These are phyloP conservation scores for Anthophora plumipes DNA, from an alignment of 2,888 invertebrate genomes.

Conservation along the genomic window DNA sequence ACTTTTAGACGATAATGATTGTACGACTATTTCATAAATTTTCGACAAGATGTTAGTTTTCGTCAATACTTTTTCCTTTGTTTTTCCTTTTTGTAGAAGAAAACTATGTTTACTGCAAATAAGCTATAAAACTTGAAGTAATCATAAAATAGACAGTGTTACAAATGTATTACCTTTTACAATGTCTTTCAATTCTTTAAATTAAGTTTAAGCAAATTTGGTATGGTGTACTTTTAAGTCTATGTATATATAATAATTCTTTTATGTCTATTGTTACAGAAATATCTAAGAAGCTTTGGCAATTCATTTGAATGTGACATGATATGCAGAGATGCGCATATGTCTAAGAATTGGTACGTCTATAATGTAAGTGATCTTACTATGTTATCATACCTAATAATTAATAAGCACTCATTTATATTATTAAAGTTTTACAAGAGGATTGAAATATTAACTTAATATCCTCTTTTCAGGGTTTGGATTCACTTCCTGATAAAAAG, in stretches of 20 bases:
- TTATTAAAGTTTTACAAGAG: neutral
- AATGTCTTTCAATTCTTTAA: neutral
- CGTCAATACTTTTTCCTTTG: too few relatives aligned
- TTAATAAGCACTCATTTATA: neutral
- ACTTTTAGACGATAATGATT: constrained; percentile 33
- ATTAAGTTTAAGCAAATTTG: too few relatives aligned
- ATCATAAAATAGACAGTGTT: neutral
- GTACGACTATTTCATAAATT: neutral
- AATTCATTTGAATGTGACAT: rapidly evolving
- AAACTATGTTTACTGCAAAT: neutral
- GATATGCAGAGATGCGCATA: neutral
- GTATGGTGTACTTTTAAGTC: neutral
- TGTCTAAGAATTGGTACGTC: neutral
- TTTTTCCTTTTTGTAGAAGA: neutral
- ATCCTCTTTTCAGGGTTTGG: constrained; percentile 54
- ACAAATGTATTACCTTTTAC: neutral
- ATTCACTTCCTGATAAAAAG: constrained; percentile 56
- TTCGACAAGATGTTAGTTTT: neutral
- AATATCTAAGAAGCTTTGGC: rapidly evolving
- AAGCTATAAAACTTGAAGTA: neutral
- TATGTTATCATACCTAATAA: neutral
- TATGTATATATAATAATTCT: neutral
- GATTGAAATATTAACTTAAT: neutral
- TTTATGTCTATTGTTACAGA: constrained; percentile 36
- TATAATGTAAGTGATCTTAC: constrained; percentile 18